Percentiles rank a stretch among this genome's conserved stretches.
These are phyloP conservation scores for Carduelis carduelis DNA, from an alignment of 2,797 vertebrate species.

Conservation along the genomic window DNA sequence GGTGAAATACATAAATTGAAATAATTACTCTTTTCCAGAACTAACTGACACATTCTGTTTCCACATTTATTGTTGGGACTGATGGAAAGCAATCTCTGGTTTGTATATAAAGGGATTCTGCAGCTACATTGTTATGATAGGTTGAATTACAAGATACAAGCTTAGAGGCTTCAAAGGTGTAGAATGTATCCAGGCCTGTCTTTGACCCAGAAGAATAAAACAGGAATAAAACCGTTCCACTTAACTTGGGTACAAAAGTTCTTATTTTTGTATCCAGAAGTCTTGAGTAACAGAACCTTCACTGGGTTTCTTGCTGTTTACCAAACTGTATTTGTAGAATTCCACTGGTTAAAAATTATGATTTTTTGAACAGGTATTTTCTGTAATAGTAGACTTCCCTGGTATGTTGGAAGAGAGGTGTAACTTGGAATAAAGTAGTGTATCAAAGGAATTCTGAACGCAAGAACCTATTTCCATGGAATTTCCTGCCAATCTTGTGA, in stretches of 20 bases:
- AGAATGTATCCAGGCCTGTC: neutral
- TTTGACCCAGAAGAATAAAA: neutral
- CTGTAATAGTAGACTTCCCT: neutral
- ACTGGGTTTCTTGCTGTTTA: neutral
- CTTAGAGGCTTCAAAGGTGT: neutral
- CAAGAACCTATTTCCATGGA: neutral
- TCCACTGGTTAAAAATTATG: neutral
- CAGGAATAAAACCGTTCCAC: neutral
- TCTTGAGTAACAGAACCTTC: neutral
- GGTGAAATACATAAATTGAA: neutral
- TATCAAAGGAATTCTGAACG: neutral
- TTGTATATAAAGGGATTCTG: neutral
- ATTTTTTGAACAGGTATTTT: neutral
- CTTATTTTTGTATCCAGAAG: neutral
- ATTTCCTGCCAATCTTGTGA: neutral
- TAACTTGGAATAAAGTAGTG: neutral
- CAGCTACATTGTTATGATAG: neutral
- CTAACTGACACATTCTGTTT: neutral
- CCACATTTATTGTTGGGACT: neutral
- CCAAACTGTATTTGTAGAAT: neutral
- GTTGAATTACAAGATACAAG: neutral
- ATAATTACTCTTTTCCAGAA: neutral
- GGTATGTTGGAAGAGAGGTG: neutral
- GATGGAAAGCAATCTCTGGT: neutral
- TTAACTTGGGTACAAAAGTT: neutral